Base-by-base conservation (phyloP, 2,797 vertebrate genomes). In the Oryzias dopingdopingensis region DNA sequence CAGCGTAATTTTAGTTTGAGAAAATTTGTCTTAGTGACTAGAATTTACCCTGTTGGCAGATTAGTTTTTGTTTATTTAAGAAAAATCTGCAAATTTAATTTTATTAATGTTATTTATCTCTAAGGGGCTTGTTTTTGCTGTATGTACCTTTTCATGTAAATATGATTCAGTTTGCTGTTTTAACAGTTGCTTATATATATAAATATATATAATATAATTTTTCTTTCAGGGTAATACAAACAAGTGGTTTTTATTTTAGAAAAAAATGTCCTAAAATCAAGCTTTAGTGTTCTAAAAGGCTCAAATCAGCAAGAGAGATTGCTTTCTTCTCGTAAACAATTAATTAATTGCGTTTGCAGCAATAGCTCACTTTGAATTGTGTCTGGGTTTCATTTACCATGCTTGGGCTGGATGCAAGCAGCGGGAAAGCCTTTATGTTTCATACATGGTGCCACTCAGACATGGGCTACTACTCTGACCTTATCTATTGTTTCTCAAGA, bases 401-500 rank as follows among this genome's bases (percentile, higher is more conserved):
- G 68, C 66, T 62, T n/a, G 47, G 29, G 56, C 53, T 73, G 60
- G 70, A 42, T 62, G 51, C 67, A 58, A 61, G 64, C 57, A 56
- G 51, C 23, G 42, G 37, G 26, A 59, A 79, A 68, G 58, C 74
- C 65, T 78, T 78, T 76, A 69, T 79, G 76, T 86, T 85, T 79
- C 62, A 77, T 80, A 74, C 74, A 66, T 75, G 74, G 71, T 73
- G 70, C 66, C 67, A 58, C 62, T 85, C 79, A 77, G 70, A 83
- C 62, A 60, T 65, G 60, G 72, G 65, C 74, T 71, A 65, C 66
- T 75, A 59, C 65, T 67, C 78, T 77, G 76, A 85, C 82, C 84
- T 86, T 86, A 90, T 89, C 85, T 86, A 86, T 89, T 89, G 85
- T 85, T 85, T 85, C 85, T 87, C 77, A 82, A 86, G 86, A 88